Percentiles rank a stretch among this genome's conserved stretches.
phyloP scores from a whole-genome alignment of 2,113 vertebrate species.

The Danio rerio region DNA sequence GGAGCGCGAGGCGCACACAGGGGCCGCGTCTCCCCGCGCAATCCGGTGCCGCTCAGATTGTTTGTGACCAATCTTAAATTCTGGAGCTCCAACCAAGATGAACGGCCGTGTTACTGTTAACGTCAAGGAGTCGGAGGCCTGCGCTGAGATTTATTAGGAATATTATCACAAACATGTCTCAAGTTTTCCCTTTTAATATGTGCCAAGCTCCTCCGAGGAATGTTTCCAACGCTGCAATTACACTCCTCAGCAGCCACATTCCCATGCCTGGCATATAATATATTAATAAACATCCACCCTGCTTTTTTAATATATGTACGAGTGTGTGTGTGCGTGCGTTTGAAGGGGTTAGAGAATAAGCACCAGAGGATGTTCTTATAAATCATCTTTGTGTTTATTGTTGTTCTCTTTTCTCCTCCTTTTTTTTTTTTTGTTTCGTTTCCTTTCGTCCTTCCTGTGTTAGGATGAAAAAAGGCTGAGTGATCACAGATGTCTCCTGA shows the following conservation, averaged over 20 bases:
- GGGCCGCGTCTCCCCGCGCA: constrained; percentile 80
- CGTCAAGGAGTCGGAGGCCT: constrained; percentile 88
- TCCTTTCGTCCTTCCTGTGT: constrained; percentile 43
- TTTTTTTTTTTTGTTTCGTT: constrained; percentile 53
- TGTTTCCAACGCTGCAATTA: constrained; percentile 84
- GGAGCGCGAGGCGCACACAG: constrained; percentile 65
- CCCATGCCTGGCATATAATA: constrained; percentile 83
- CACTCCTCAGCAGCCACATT: constrained; percentile 82
- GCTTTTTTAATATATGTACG: constrained; percentile 63
- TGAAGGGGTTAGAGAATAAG: constrained; percentile 49
- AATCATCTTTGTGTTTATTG: constrained; percentile 64
- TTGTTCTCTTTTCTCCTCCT: constrained; percentile 44
- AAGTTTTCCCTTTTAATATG: constrained; percentile 92
- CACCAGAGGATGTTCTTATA: constrained; percentile 62
- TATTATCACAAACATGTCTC: constrained; percentile 94
- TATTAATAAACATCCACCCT: constrained; percentile 60
- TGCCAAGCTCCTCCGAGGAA: constrained; percentile 88
- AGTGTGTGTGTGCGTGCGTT: constrained; percentile 39
- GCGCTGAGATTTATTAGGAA: constrained; percentile 90
- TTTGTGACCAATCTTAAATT: constrained; percentile 91
- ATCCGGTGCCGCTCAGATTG: constrained; percentile 88
- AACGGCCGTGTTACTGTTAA: constrained; percentile 85
- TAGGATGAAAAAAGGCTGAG: constrained; percentile 84
- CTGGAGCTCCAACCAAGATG: constrained; percentile 85
- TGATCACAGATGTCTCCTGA: constrained; percentile 80